Evolutionary conservation across 2,113 vertebrate species (phyloP), one percentile per base, ranked within the genome.

Genomic region (Oryzias woworae): DNA sequence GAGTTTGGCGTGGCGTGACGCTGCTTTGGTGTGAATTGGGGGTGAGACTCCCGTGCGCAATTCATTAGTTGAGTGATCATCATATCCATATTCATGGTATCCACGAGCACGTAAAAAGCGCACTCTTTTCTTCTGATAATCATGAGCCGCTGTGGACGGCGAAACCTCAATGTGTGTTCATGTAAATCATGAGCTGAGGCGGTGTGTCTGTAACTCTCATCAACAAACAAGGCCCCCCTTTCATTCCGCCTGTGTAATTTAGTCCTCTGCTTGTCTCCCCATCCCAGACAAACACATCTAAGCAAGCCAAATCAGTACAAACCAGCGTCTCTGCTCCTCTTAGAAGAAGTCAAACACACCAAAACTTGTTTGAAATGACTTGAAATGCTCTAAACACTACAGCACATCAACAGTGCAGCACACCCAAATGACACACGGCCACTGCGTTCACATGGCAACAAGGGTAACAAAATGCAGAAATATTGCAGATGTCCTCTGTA

Each of bases 401-500:
- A 20, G 20, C 20, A 20, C 36, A 10, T 10, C 36, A 12, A 36
- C 36, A 12, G 46, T 2, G 14, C 57, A 67, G 75, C 73, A 50
- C 52, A 67, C 24, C 44, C 16, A 62, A 56, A 70, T 73, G 67
- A 77, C 65, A 65, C 13, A 17, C 61, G 67, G 53, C 28, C 7
- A 3, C 18, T 43, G 42, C 74, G 59, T 80, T 58, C 77, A 46
- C 48, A 57, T 71, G 76, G 83, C 78, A 83, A 83, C 71, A 85
- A 61, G 48, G 53, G 22, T 53, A 79, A 36, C 14, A 7, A 14
- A 45, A 14, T 2, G 10, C n/a, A 20, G 1, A 56, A 56, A 22
- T 41, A 45, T 0, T 52, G 28, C 14, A 50, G 44, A n/a, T 14
- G 42, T 17, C 16, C 5, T 8, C 14, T 26, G 4, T 43, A 17